These are phyloP conservation scores for Clinocottus analis DNA, from an alignment of 2,113 vertebrate species.

Conservation along the genomic window DNA sequence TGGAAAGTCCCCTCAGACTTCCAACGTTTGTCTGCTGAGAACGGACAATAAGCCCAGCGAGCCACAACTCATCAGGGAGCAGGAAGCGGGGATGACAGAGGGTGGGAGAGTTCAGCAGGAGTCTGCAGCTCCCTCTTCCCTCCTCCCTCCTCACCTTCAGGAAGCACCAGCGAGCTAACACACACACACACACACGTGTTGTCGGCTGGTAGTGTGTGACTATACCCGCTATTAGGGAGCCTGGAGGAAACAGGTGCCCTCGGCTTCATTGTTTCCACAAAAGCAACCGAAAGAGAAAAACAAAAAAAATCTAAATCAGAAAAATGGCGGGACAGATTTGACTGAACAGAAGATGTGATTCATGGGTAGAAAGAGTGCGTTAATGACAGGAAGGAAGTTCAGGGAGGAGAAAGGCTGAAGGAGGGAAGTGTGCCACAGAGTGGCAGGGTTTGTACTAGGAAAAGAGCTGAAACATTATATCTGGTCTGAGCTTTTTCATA, in stretches of 20 bases:
- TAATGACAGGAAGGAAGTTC: conserved; percentile 75
- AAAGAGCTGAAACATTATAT: not conserved
- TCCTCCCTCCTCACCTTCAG: conserved; percentile 25
- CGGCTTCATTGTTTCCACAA: conserved; percentile 73
- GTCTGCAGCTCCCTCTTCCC: conserved; percentile 3
- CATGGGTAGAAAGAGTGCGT: conserved; percentile 49
- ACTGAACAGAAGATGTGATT: conserved; percentile 59
- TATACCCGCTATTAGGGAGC: conserved; percentile 6
- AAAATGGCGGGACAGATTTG: conserved; percentile 22
- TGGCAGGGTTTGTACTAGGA: no score
- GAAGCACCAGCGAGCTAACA: conserved; percentile 56
- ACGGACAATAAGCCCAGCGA: conserved; percentile 51
- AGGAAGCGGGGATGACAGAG: conserved; percentile 70
- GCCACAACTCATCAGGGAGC: conserved; percentile 66
- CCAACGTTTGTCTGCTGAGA: conserved; percentile 62
- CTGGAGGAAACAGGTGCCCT: conserved; percentile 81
- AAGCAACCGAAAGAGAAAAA: conserved; percentile 23
- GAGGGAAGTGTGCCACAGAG: conserved; percentile 24
- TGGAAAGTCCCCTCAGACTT: conserved; percentile 75
- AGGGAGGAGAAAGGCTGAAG: conserved; percentile 52
- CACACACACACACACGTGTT: conserved; percentile 43
- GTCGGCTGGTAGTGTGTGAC: conserved; percentile 20
- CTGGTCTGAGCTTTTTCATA: not conserved
- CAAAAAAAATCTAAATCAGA: conserved; percentile 25
- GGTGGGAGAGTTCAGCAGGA: conserved; percentile 72